phyloP scores from a whole-genome alignment of 1,140 invertebrate genomes.

The Nomia melanderi region DNA sequence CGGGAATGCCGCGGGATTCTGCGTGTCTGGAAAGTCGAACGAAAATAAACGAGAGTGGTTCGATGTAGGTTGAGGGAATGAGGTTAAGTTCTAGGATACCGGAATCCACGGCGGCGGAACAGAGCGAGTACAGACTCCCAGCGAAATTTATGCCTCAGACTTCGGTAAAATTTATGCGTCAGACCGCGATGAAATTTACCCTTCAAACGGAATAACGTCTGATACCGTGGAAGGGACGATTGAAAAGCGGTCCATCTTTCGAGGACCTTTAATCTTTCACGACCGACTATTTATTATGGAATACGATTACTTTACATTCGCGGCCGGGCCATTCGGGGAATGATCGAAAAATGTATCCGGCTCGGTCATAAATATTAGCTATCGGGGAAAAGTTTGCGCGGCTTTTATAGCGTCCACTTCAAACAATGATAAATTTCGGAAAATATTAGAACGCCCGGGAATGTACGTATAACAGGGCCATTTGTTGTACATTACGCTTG shows the following conservation, averaged over 20 bases:
- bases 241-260: background rate
- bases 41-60: constrained; percentile 56
- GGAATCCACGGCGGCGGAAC: constrained; percentile 50
- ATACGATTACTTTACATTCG: background rate
- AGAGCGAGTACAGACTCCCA: constrained; percentile 23
- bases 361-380: background rate
- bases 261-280: background rate
- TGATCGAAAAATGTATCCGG: background rate
- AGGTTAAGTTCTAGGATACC: constrained; percentile 66
- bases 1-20: constrained; percentile 38
- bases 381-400: background rate
- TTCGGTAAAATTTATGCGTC: constrained; percentile 26
- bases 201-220: constrained; percentile 27
- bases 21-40: constrained; percentile 61
- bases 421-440: background rate
- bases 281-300: background rate
- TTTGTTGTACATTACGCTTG: no score
- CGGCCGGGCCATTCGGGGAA: background rate
- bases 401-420: background rate
- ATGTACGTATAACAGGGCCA: no score
- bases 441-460: no score
- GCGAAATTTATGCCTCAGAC: constrained; percentile 41
- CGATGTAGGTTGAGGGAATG: constrained; percentile 60
- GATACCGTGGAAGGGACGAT: background rate
- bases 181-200: constrained; percentile 43